Conservation (phyloP, 2,113 vertebrate species). For the Damaliscus lunatus region DNA sequence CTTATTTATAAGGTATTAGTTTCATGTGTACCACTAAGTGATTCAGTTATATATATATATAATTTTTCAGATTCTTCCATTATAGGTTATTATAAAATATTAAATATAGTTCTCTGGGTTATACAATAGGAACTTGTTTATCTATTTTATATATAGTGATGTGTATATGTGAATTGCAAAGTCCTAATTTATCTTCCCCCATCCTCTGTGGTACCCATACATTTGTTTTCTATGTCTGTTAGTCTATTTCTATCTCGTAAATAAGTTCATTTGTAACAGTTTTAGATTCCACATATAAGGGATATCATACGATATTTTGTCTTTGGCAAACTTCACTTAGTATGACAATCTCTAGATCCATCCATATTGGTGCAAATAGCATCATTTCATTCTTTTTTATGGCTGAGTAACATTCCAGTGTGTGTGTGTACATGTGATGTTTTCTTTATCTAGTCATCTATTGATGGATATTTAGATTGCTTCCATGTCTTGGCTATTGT, state of each 20-base stretch:
- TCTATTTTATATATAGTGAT: neutral
- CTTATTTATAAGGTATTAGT: neutral
- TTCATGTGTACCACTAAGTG: neutral
- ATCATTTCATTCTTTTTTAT: neutral
- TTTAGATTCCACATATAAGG: neutral
- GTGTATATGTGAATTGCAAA: neutral
- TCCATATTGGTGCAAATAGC: neutral
- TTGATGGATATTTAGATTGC: neutral
- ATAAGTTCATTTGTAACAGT: neutral
- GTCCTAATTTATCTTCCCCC: neutral
- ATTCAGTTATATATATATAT: neutral
- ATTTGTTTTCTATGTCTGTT: neutral
- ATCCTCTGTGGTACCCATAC: neutral
- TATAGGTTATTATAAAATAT: neutral
- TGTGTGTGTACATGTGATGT: neutral
- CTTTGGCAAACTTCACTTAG: neutral
- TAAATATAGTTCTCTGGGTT: neutral
- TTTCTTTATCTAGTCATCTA: neutral
- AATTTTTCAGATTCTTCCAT: neutral
- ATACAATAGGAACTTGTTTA: neutral
- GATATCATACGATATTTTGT: neutral
- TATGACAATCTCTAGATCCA: neutral
- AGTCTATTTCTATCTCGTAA: neutral
- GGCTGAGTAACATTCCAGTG: neutral
- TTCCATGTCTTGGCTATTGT: neutral